Conservation (phyloP, 1,140 invertebrate genomes). For the Branchinecta lindahli region DNA sequence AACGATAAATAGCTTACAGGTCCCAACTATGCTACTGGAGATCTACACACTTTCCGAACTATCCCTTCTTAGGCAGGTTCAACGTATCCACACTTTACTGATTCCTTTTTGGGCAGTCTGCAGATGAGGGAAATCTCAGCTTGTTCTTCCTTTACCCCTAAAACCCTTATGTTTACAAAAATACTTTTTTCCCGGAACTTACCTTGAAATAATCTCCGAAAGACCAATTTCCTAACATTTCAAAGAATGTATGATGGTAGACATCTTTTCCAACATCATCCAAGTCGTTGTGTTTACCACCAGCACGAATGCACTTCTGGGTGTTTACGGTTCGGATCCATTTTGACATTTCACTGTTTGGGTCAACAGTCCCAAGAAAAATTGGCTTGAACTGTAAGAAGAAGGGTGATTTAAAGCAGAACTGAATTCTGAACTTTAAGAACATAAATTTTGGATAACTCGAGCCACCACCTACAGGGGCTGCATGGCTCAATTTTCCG, state of each 20-base stretch:
- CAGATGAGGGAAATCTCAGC: no score
- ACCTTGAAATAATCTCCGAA: conserved; percentile 99
- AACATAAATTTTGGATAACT: background rate
- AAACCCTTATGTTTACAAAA: no score
- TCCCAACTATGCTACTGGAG: no score
- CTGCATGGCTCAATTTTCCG: no score
- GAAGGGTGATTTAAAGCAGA: conserved; percentile 13
- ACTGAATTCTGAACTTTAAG: background rate
- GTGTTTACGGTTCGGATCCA: conserved; percentile 71
- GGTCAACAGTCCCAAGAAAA: conserved; percentile 87
- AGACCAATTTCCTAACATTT: conserved; percentile 99
- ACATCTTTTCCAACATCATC: conserved; percentile 99
- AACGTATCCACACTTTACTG: no score
- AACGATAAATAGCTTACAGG: no score
- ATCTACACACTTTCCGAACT: no score
- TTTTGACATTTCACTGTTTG: conserved; percentile 87
- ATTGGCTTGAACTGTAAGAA: conserved; percentile 81
- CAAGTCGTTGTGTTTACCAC: conserved; percentile 97
- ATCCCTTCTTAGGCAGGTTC: no score
- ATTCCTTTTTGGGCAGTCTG: no score
- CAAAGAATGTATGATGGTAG: conserved; percentile 99
- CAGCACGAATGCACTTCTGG: conserved; percentile 97
- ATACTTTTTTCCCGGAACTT: no score
- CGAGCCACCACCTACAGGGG: no score
- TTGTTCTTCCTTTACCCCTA: no score